These are phyloP conservation scores for Athalia rosae DNA, from an alignment of 2,888 invertebrate species.

Conservation along the genomic window DNA sequence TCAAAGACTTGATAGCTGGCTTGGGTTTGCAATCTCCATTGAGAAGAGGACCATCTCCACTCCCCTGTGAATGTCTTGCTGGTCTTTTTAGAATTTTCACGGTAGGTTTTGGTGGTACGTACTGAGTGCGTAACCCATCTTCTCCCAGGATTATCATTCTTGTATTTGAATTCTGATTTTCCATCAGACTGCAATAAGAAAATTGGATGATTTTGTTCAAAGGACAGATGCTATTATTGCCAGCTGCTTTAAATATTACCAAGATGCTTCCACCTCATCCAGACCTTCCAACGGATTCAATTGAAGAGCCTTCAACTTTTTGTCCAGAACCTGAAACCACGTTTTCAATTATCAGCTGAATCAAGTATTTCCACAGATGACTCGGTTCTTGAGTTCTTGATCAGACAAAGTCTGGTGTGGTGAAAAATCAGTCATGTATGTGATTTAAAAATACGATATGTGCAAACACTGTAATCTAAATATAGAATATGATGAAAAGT, in stretches of 20 bases:
- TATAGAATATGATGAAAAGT: no score
- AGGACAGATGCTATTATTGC: no score
- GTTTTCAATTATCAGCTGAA: background rate
- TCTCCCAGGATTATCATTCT: constrained; percentile 85
- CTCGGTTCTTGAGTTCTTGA: background rate
- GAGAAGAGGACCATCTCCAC: constrained; percentile 76
- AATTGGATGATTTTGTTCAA: constrained; percentile 28
- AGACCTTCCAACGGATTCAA: constrained; percentile 64
- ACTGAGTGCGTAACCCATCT: constrained; percentile 87
- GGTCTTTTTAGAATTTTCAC: constrained; percentile 90
- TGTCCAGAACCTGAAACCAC: constrained; percentile 69
- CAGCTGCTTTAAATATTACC: constrained; percentile 54
- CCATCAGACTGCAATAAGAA: constrained; percentile 46
- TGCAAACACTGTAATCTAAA: no score
- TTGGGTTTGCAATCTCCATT: constrained; percentile 82
- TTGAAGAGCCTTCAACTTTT: constrained; percentile 69
- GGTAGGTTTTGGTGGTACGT: constrained; percentile 86
- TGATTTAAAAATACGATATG: no score
- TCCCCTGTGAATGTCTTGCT: constrained; percentile 73
- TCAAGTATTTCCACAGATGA: constrained; percentile 10
- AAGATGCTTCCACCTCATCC: constrained; percentile 66
- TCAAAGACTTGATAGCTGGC: constrained; percentile 87
- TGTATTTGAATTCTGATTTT: constrained; percentile 65
- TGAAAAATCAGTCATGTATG: no score
- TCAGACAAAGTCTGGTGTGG: background rate